phyloP scores from a whole-genome alignment of 2,113 vertebrate genomes.

The Urocitellus parryii region DNA sequence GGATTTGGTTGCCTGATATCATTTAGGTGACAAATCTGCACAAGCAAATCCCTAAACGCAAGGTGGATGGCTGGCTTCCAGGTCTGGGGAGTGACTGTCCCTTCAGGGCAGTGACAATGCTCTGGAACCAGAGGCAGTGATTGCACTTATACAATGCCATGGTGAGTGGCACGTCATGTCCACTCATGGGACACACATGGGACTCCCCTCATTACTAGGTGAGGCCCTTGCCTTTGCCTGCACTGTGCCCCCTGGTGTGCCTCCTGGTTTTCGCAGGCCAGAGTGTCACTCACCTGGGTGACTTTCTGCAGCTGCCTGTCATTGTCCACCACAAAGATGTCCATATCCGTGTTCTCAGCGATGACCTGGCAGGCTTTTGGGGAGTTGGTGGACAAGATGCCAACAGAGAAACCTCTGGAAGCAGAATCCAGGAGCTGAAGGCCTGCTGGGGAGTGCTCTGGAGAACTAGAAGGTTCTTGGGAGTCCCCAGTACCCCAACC shows the following conservation, averaged over 20 bases:
- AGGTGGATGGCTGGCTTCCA: no score
- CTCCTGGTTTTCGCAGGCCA: accelerated
- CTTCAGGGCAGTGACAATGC: no score
- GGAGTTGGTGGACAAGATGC: slow-evolving; percentile 93
- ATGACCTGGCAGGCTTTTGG: slow-evolving; percentile 92
- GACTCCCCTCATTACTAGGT: background rate
- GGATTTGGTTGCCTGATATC: no score
- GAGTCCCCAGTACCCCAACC: background rate
- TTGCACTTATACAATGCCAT: no score
- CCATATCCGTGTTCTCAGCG: slow-evolving; percentile 91
- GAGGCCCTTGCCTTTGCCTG: background rate
- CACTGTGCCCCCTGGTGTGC: background rate
- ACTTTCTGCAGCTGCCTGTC: slow-evolving; percentile 94
- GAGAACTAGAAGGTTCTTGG: background rate
- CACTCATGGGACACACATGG: no score
- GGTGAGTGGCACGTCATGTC: no score
- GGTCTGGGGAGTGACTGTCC: no score
- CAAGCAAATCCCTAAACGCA: no score
- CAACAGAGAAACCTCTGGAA: slow-evolving; percentile 93
- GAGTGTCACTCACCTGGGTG: slow-evolving; percentile 88
- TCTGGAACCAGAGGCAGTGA: no score
- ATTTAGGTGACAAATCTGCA: no score
- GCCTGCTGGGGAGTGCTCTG: background rate
- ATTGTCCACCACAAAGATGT: slow-evolving; percentile 93
- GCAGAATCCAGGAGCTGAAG: background rate